Percentiles rank a stretch among this genome's conserved stretches.
Conservation (phyloP, 2,888 invertebrate species). For the Lymantria dispar region DNA sequence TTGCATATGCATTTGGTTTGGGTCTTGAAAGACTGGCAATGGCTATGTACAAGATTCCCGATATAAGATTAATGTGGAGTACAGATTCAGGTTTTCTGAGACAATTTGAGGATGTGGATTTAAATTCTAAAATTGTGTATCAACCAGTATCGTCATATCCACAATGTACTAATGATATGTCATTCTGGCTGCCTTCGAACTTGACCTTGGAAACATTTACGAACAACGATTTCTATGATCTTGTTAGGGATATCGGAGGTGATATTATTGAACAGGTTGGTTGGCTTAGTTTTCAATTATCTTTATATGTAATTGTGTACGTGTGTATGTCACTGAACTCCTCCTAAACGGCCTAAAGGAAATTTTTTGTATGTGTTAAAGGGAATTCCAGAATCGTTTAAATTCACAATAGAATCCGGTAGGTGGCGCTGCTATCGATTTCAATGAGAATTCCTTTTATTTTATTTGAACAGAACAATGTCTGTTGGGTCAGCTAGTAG, state of each 20-base stretch:
- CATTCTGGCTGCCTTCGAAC: slow-evolving; percentile 95
- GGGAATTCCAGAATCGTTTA: too few relatives aligned
- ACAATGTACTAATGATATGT: slow-evolving; percentile 94
- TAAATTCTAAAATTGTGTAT: slow-evolving; percentile 86
- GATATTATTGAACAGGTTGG: slow-evolving; percentile 96
- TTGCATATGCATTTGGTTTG: slow-evolving; percentile 99
- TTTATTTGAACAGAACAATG: too few relatives aligned
- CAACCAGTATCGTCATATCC: slow-evolving; percentile 94
- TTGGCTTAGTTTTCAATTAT: not conserved
- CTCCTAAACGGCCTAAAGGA: too few relatives aligned
- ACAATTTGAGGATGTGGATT: slow-evolving; percentile 91
- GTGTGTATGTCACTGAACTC: too few relatives aligned
- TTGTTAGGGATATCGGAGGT: slow-evolving; percentile 93
- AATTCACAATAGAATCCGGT: too few relatives aligned
- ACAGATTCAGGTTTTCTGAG: slow-evolving; percentile 93
- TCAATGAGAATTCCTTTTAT: too few relatives aligned
- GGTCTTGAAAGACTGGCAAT: slow-evolving; percentile 98
- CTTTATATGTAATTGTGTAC: too few relatives aligned
- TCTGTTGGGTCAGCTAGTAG: too few relatives aligned
- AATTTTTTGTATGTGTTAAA: too few relatives aligned
- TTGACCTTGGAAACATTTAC: slow-evolving; percentile 82
- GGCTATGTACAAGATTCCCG: slow-evolving; percentile 96
- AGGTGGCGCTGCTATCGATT: too few relatives aligned
- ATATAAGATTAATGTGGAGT: slow-evolving; percentile 98
- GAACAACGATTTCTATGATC: slow-evolving; percentile 95